phyloP scores from a whole-genome alignment of 2,113 vertebrate species.

The Gadus chalcogrammus region DNA sequence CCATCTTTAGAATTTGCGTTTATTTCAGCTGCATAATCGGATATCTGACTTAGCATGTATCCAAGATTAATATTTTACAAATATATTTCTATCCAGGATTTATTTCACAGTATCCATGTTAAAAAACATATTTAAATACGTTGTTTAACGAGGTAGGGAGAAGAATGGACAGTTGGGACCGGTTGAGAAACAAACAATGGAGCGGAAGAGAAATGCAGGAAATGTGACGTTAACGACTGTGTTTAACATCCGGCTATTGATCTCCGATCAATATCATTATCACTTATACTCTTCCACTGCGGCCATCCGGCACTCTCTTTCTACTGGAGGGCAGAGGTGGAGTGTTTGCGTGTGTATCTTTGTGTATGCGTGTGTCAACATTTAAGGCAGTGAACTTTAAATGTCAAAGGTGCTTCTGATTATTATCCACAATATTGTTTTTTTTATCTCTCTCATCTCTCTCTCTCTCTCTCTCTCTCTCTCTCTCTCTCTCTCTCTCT shows the following conservation, averaged over 20 bases:
- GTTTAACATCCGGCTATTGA: slow-evolving; percentile 6
- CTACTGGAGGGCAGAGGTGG: slow-evolving; percentile 5
- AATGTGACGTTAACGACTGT: neutral
- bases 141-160: neutral
- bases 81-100: too few relatives aligned
- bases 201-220: neutral
- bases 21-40: too few relatives aligned
- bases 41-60: too few relatives aligned
- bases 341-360: slow-evolving; percentile 12
- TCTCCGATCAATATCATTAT: slow-evolving; percentile 3
- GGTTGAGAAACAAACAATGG: neutral
- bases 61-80: too few relatives aligned
- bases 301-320: neutral
- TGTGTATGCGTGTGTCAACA: slow-evolving; percentile 8
- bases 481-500: slow-evolving; percentile 25
- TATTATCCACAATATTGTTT: slow-evolving; percentile 11
- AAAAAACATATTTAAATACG: too few relatives aligned
- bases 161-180: neutral
- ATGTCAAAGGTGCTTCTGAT: slow-evolving; percentile 18
- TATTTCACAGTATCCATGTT: too few relatives aligned
- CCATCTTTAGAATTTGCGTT: too few relatives aligned
- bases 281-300: neutral
- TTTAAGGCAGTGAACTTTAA: slow-evolving; percentile 3
- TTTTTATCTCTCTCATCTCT: neutral
- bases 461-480: neutral